phyloP scores from a whole-genome alignment of 2,113 vertebrate genomes.

The Crocuta crocuta region DNA sequence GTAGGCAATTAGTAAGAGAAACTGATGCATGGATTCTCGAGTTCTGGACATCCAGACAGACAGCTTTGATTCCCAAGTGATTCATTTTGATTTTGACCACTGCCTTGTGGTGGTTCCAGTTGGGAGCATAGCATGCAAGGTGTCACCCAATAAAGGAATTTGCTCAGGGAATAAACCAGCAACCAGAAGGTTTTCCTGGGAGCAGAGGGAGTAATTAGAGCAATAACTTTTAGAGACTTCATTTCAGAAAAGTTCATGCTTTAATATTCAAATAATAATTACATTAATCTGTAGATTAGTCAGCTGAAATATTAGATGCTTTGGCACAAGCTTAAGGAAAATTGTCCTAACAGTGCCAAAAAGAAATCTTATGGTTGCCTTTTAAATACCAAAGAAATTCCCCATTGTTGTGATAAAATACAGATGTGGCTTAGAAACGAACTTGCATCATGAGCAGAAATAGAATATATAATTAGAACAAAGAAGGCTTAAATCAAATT shows the following conservation, averaged over 20 bases:
- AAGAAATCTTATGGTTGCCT: slow-evolving; percentile 83
- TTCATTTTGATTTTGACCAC: slow-evolving; percentile 24
- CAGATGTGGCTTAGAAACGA: slow-evolving; percentile 88
- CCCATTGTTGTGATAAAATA: slow-evolving; percentile 89
- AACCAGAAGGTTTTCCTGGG: slow-evolving; percentile 79
- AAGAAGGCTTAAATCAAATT: slow-evolving; percentile 92
- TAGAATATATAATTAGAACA: slow-evolving; percentile 93
- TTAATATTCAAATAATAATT: slow-evolving; percentile 86
- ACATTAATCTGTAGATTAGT: slow-evolving; percentile 84
- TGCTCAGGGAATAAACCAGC: slow-evolving; percentile 73
- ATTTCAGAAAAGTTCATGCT: slow-evolving; percentile 83
- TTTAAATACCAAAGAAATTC: slow-evolving; percentile 81
- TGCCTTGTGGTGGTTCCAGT: neutral
- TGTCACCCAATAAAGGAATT: slow-evolving; percentile 65
- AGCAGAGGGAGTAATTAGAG: slow-evolving; percentile 82
- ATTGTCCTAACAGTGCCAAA: slow-evolving; percentile 81
- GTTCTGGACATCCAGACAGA: neutral
- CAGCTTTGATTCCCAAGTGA: neutral
- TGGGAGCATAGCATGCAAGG: neutral
- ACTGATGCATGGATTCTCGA: neutral
- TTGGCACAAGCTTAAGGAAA: slow-evolving; percentile 78
- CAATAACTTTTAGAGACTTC: slow-evolving; percentile 82
- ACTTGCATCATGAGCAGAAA: slow-evolving; percentile 90
- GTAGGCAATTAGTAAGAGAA: neutral
- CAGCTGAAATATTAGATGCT: slow-evolving; percentile 86